Conservation (phyloP, 2,113 vertebrate genomes). For the Albula glossodonta region DNA sequence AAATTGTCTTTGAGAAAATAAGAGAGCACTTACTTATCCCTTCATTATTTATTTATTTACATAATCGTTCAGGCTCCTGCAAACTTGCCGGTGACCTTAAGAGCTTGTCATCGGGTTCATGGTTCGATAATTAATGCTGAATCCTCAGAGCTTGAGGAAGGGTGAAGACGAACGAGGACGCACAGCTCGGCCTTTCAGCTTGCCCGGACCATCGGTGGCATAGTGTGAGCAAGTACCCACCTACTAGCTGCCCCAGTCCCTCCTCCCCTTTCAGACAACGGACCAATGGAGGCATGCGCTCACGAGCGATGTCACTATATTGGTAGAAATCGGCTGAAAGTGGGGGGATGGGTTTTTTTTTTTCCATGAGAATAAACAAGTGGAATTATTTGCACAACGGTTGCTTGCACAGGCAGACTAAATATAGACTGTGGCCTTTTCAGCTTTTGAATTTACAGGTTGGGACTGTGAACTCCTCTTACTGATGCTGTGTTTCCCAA, state of each 20-base stretch:
- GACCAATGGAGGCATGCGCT: neutral
- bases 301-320: slow-evolving; percentile 8
- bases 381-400: slow-evolving; percentile 19
- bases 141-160: neutral
- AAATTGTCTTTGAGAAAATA: too few species aligned
- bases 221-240: neutral
- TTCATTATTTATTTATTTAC: neutral
- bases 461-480: neutral
- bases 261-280: neutral
- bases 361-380: slow-evolving; percentile 15
- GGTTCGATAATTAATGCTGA: neutral
- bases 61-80: neutral
- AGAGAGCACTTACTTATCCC: too few species aligned
- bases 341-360: neutral
- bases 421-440: slow-evolving; percentile 14
- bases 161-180: neutral
- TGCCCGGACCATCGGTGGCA: neutral
- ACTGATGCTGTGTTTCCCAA: neutral
- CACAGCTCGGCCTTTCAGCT: neutral
- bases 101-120: neutral
- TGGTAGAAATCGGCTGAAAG: neutral
- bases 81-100: neutral
- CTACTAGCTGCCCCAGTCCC: slow-evolving; percentile 4
- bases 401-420: slow-evolving; percentile 14
- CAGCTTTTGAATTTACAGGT: slow-evolving; percentile 1